Conservation (phyloP, 2,888 invertebrate species). For the Phrixothrix hirtus region DNA sequence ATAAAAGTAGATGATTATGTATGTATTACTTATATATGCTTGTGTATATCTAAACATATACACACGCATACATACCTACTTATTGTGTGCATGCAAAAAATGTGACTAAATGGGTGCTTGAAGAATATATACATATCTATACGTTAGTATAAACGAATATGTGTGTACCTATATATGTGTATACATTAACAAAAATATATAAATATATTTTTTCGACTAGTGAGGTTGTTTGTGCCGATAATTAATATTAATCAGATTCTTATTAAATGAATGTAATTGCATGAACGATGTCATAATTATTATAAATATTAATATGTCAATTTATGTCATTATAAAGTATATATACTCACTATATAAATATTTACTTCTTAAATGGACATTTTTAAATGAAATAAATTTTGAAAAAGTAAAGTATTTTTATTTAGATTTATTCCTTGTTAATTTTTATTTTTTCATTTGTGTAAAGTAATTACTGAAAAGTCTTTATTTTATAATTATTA, state of each 20-base stretch:
- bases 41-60: neutral
- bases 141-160: constrained; percentile 37
- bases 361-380: constrained; percentile 51
- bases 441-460: too few relatives aligned
- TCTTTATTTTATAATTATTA: too few relatives aligned
- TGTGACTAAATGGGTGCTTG: too few relatives aligned
- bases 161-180: constrained; percentile 27
- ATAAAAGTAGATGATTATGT: constrained; percentile 13
- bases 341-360: constrained; percentile 42
- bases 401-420: too few relatives aligned
- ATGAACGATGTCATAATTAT: constrained; percentile 51
- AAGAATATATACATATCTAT: neutral
- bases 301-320: constrained; percentile 50
- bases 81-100: too few relatives aligned
- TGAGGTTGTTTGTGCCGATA: constrained; percentile 51
- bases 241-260: constrained; percentile 32
- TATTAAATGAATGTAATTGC: constrained; percentile 24
- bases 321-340: constrained; percentile 43
- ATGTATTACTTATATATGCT: constrained; percentile 24
- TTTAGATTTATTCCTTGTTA: too few relatives aligned
- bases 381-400: constrained; percentile 50
- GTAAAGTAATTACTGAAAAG: too few relatives aligned
- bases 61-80: neutral
- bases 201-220: constrained; percentile 56
- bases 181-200: constrained; percentile 36